Percentiles rank a stretch among this genome's conserved stretches.
phyloP scores from a whole-genome alignment of 2,797 vertebrate species.

The Botia kubotai region DNA sequence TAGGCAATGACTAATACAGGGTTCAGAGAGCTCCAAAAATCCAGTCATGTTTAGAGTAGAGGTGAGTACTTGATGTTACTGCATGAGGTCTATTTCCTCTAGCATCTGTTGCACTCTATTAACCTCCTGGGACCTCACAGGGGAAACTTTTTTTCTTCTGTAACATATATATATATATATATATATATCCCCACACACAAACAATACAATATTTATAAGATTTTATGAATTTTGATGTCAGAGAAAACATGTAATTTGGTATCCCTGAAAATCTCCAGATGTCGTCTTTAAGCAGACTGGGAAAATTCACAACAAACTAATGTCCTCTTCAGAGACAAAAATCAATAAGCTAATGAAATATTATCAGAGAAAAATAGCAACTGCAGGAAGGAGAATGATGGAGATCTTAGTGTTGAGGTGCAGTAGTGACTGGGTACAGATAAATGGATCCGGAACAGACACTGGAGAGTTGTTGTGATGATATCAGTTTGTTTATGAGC shows the following conservation, averaged over 20 bases:
- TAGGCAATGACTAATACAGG: not conserved
- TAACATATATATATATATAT: too few relatives aligned
- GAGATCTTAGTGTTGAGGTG: not conserved
- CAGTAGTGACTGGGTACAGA: not conserved
- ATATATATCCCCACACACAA: too few relatives aligned
- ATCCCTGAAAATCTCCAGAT: not conserved
- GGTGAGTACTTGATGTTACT: not conserved
- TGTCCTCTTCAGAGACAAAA: constrained; percentile 1
- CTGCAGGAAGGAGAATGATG: not conserved
- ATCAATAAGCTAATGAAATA: not conserved
- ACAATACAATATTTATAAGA: not conserved
- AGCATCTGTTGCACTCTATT: constrained; percentile 11
- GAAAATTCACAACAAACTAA: not conserved
- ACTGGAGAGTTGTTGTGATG: not conserved
- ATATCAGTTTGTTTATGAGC: not conserved
- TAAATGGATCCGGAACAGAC: not conserved
- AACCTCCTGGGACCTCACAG: not conserved
- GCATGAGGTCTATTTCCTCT: not conserved
- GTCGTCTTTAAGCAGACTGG: not conserved
- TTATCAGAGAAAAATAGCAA: not conserved
- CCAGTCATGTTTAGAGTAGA: not conserved
- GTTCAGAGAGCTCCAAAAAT: not conserved
- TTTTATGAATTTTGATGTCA: not conserved
- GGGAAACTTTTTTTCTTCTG: not conserved
- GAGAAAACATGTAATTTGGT: not conserved